Percentiles rank a stretch among this genome's conserved stretches.
Evolutionary conservation across 2,888 invertebrate genomes (phyloP).

Genomic region (Caenorhabditis zanzibari): DNA sequence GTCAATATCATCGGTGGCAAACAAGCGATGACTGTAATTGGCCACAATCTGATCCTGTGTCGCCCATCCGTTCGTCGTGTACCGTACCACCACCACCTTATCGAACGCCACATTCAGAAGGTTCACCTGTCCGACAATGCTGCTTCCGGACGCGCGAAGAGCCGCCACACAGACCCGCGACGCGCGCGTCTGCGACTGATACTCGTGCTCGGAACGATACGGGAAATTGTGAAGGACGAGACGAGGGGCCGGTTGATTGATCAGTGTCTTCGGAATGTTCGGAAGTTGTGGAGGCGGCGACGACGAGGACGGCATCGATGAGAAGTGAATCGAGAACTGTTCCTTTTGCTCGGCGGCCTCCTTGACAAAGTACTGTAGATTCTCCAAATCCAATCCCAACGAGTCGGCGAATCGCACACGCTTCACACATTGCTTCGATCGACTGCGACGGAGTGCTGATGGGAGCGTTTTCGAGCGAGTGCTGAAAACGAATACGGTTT

Average conservation of each 20-base stretch:
- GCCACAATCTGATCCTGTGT: conserved; percentile 59
- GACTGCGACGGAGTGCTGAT: conserved; percentile 64
- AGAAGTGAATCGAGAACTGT: conserved; percentile 47
- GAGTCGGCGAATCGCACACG: conserved; percentile 73
- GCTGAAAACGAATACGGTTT: conserved; percentile 52
- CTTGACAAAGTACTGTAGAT: conserved; percentile 63
- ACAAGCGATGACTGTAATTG: conserved; percentile 67
- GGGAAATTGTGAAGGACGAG: conserved; percentile 65
- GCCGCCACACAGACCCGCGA: conserved; percentile 63
- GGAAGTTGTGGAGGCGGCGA: conserved; percentile 21
- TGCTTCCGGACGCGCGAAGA: conserved; percentile 60
- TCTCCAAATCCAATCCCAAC: conserved; percentile 70
- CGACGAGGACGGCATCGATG: conserved; percentile 31
- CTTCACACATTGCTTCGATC: conserved; percentile 66
- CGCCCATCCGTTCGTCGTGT: conserved; percentile 68
- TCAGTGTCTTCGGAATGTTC: conserved; percentile 23
- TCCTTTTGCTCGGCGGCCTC: conserved; percentile 49
- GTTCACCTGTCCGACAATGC: conserved; percentile 71
- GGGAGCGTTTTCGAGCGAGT: conserved; percentile 66
- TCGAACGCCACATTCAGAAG: conserved; percentile 71
- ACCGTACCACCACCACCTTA: conserved; percentile 67
- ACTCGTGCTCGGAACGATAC: conserved; percentile 69
- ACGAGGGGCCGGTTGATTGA: conserved; percentile 59
- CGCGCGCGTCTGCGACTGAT: conserved; percentile 50
- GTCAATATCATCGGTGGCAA: conserved; percentile 70